Percentiles rank a stretch among this genome's conserved stretches.
phyloP scores from a whole-genome alignment of 2,888 invertebrate genomes.

The Nematopogon swammerdamellus region DNA sequence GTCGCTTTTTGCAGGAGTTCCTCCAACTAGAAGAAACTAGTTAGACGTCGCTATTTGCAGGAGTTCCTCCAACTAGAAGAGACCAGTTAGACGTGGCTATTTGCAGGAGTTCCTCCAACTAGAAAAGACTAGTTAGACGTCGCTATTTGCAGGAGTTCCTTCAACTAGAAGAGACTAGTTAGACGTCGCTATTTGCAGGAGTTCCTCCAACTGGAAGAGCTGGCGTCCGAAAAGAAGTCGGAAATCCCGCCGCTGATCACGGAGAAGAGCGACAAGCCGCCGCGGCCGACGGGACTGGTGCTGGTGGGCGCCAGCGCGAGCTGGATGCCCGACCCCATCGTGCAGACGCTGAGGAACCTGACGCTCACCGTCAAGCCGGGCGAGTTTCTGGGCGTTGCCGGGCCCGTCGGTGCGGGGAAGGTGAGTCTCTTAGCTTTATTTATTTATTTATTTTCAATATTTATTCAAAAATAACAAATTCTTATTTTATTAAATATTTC shows the following conservation, averaged over 20 bases:
- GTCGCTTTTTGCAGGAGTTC: too few relatives aligned
- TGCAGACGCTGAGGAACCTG: slow-evolving; percentile 53
- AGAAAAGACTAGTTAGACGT: too few relatives aligned
- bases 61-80: too few relatives aligned
- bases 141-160: too few relatives aligned
- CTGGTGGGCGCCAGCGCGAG: slow-evolving; percentile 38
- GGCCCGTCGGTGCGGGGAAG: slow-evolving; percentile 77
- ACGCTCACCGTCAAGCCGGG: slow-evolving; percentile 49
- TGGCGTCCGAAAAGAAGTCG: slow-evolving; percentile 23
- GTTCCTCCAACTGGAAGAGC: slow-evolving; percentile 40
- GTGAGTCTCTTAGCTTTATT: slow-evolving; percentile 18
- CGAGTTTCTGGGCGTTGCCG: slow-evolving; percentile 65
- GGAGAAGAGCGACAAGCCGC: slow-evolving; percentile 15
- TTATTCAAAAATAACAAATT: too few relatives aligned
- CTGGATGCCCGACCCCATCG: slow-evolving; percentile 42
- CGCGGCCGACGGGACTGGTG: slow-evolving; percentile 26
- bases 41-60: too few relatives aligned
- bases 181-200: slow-evolving; percentile 20
- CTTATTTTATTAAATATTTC: too few relatives aligned
- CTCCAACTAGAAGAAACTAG: too few relatives aligned
- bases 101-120: too few relatives aligned
- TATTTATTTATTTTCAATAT: too few relatives aligned
- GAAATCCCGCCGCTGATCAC: slow-evolving; percentile 10
- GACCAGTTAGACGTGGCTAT: too few relatives aligned
- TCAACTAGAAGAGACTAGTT: too few relatives aligned